These are phyloP conservation scores for Brachyalestes nurse DNA, from an alignment of 2,797 vertebrate species.

Conservation along the genomic window DNA sequence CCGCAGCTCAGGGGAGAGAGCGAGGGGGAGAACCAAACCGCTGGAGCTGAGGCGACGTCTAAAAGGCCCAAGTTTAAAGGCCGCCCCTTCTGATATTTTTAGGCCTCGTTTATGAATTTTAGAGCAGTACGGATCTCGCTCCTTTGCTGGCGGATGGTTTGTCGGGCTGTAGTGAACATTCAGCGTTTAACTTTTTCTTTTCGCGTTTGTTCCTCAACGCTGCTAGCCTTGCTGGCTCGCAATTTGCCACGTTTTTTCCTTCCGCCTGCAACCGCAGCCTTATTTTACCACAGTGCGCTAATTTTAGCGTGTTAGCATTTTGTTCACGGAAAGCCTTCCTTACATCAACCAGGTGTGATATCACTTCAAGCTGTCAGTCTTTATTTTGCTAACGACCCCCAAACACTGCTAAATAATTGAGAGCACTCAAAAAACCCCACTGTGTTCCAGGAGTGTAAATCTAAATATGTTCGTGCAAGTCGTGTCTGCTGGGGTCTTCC, in stretches of 20 bases:
- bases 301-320: conserved; percentile 21
- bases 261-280: conserved; percentile 14
- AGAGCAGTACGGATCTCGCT: conserved; percentile 12
- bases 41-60: not conserved
- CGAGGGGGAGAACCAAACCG: not conserved
- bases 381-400: conserved; percentile 23
- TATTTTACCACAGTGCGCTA: conserved; percentile 1
- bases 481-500: not conserved
- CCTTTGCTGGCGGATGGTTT: conserved; percentile 14
- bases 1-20: not conserved
- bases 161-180: conserved; percentile 16
- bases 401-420: conserved; percentile 23
- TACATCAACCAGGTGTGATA: conserved; percentile 10
- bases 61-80: conserved; percentile 10
- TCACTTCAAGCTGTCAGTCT: conserved; percentile 12
- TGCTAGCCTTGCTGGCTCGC: conserved; percentile 4
- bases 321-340: not conserved
- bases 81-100: conserved; percentile 9
- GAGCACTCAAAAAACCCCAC: no score
- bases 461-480: conserved; percentile 8
- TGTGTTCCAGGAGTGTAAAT: not conserved
- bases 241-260: conserved; percentile 11
- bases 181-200: conserved; percentile 10
- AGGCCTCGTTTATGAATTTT: conserved; percentile 20
- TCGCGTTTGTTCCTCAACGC: not conserved